A percentile compares a stretch with the other conserved stretches of the same genome.
phyloP scores from a whole-genome alignment of 2,113 vertebrate species.

The Callopanchax toddi region DNA sequence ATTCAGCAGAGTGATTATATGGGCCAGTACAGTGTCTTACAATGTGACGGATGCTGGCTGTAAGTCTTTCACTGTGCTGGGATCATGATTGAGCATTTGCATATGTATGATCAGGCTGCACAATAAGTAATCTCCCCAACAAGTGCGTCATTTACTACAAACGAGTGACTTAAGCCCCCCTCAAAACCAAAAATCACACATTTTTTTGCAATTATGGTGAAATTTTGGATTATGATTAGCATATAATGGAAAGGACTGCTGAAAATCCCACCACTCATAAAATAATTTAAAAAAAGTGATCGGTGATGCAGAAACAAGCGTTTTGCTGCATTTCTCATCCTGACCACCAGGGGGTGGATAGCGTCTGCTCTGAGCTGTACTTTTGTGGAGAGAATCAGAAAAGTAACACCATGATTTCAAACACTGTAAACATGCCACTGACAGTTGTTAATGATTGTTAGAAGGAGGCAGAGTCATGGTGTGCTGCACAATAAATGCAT shows the following conservation, averaged over 20 bases:
- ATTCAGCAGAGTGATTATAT: conserved; percentile 73
- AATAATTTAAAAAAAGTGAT: conserved; percentile 21
- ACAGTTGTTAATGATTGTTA: conserved; percentile 62
- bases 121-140: conserved; percentile 71
- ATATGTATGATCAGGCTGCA: conserved; percentile 73
- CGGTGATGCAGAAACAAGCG: conserved; percentile 24
- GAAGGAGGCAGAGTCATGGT: conserved; percentile 28
- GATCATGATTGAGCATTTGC: conserved; percentile 70
- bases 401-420: conserved; percentile 55
- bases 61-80: conserved; percentile 66
- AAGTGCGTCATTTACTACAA: conserved; percentile 68
- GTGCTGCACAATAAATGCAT: conserved; percentile 36
- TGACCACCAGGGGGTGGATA: conserved; percentile 72
- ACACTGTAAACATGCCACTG: conserved; percentile 67
- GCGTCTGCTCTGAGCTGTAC: conserved; percentile 34
- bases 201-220: conserved; percentile 61
- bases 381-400: conserved; percentile 13
- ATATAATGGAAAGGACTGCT: conserved; percentile 26
- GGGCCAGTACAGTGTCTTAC: conserved; percentile 62
- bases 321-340: conserved; percentile 22
- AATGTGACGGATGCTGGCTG: conserved; percentile 66
- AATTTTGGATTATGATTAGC: conserved; percentile 55
- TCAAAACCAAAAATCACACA: conserved; percentile 57
- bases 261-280: background rate
- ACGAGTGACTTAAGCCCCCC: conserved; percentile 69